Conservation (phyloP, 2,888 invertebrate species). For the Pyralis farinalis region DNA sequence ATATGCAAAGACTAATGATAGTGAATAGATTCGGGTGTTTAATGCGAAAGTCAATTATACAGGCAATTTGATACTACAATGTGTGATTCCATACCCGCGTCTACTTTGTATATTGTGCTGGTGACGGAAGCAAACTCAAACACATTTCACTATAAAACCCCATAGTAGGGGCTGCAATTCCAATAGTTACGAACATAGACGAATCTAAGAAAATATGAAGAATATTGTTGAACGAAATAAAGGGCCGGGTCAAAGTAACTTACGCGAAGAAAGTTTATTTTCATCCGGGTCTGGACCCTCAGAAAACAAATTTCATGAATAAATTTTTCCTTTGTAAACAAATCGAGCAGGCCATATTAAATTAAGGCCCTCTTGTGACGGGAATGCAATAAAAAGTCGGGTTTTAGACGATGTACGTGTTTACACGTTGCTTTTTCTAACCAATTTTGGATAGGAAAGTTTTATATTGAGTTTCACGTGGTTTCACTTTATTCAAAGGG, state of each 20-base stretch:
- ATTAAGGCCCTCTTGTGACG: constrained; percentile 62
- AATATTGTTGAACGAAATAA: constrained; percentile 38
- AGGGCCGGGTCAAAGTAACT: constrained; percentile 49
- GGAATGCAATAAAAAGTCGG: constrained; percentile 54
- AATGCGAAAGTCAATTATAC: too few species aligned
- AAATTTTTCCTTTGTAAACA: constrained; percentile 79
- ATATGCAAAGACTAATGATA: too few species aligned
- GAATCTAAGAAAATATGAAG: constrained; percentile 40
- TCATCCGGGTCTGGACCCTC: constrained; percentile 54
- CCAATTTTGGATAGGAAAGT: too few species aligned
- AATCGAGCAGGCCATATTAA: constrained; percentile 74
- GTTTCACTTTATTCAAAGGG: too few species aligned
- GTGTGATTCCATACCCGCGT: too few species aligned
- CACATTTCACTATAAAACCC: background rate
- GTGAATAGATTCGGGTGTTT: too few species aligned
- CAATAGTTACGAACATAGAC: constrained; percentile 18
- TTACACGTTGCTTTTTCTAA: constrained; percentile 17
- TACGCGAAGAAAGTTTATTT: constrained; percentile 66
- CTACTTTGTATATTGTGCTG: too few species aligned
- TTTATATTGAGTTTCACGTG: too few species aligned
- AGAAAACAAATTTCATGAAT: constrained; percentile 78
- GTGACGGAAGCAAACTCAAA: too few species aligned
- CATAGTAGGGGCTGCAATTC: constrained; percentile 9
- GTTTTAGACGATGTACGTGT: constrained; percentile 33
- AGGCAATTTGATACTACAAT: too few species aligned